A percentile compares a stretch with the other conserved stretches of the same genome.
These are phyloP conservation scores for Amblyopsis hoosieri DNA, from an alignment of 2,797 vertebrate genomes.

Conservation along the genomic window DNA sequence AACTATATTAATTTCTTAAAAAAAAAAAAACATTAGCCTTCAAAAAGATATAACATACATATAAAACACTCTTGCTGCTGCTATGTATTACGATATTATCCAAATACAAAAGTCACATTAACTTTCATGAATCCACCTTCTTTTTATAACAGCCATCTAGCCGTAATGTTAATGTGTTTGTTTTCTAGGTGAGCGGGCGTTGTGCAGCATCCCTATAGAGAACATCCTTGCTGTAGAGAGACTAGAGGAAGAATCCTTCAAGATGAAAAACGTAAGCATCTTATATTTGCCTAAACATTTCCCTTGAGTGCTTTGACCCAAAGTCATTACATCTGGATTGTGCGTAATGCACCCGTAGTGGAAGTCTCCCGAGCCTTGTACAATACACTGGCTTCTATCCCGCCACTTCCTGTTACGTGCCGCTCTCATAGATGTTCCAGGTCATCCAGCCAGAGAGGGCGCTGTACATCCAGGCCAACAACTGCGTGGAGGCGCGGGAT, in stretches of 20 bases:
- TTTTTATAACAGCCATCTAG: too few relatives aligned
- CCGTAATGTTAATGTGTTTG: constrained; percentile 13
- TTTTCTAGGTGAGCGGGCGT: constrained; percentile 87
- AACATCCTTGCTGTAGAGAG: constrained; percentile 97
- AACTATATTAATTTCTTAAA: too few relatives aligned
- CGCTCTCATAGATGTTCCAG: constrained; percentile 91
- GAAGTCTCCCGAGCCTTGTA: neutral
- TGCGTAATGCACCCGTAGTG: too few relatives aligned
- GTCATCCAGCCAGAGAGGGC: constrained; percentile 97
- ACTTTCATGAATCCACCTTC: too few relatives aligned
- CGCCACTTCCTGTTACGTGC: too few relatives aligned
- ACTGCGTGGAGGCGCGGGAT: constrained; percentile 97
- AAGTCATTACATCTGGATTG: too few relatives aligned
- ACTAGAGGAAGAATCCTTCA: constrained; percentile 97
- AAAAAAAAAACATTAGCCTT: too few relatives aligned
- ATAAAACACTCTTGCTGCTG: too few relatives aligned
- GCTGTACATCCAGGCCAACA: constrained; percentile 97
- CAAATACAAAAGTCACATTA: too few relatives aligned
- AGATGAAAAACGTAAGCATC: constrained; percentile 96
- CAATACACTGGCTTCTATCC: neutral
- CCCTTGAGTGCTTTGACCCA: neutral
- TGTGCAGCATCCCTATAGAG: constrained; percentile 97
- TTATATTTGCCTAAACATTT: neutral
- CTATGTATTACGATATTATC: too few relatives aligned
- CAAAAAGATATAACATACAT: too few relatives aligned